A percentile compares a stretch with the other conserved stretches of the same genome.
These are phyloP conservation scores for Zootoca vivipara DNA, from an alignment of 2,113 vertebrate species.

Conservation along the genomic window DNA sequence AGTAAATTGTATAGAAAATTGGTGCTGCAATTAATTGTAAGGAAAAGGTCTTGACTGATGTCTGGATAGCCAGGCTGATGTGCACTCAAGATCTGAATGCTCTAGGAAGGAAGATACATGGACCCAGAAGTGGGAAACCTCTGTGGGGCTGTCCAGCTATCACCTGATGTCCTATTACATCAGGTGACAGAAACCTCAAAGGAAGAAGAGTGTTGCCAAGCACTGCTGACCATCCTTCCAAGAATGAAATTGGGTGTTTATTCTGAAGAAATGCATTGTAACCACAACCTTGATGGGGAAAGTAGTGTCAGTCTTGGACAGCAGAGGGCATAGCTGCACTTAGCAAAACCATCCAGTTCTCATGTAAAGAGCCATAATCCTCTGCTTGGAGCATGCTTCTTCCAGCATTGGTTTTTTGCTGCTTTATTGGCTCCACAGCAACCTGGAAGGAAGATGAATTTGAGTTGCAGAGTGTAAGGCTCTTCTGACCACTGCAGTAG, in stretches of 20 bases:
- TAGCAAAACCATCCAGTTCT: slow-evolving; percentile 22
- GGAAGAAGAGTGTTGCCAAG: too few species aligned
- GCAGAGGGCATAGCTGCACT: slow-evolving; percentile 67
- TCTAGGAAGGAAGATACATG: neutral
- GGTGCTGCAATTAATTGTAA: neutral
- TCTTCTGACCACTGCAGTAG: neutral
- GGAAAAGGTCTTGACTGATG: slow-evolving; percentile 19
- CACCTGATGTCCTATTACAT: too few species aligned
- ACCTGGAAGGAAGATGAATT: slow-evolving; percentile 57
- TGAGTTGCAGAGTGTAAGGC: neutral
- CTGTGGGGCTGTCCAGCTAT: too few species aligned
- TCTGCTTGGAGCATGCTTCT: slow-evolving; percentile 33
- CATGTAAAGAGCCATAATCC: neutral
- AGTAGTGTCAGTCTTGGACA: slow-evolving; percentile 17
- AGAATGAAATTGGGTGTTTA: neutral
- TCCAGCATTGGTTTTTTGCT: neutral
- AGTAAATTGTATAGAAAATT: neutral
- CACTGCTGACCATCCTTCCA: neutral
- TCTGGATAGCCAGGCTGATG: neutral
- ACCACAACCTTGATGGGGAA: neutral
- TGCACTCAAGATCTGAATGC: neutral
- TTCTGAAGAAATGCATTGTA: neutral
- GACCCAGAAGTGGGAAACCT: too few species aligned
- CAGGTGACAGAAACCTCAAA: too few species aligned
- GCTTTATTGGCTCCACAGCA: slow-evolving; percentile 55